These are phyloP conservation scores for Cataglyphis rosenhaueri DNA, from an alignment of 2,888 invertebrate species.

Conservation along the genomic window DNA sequence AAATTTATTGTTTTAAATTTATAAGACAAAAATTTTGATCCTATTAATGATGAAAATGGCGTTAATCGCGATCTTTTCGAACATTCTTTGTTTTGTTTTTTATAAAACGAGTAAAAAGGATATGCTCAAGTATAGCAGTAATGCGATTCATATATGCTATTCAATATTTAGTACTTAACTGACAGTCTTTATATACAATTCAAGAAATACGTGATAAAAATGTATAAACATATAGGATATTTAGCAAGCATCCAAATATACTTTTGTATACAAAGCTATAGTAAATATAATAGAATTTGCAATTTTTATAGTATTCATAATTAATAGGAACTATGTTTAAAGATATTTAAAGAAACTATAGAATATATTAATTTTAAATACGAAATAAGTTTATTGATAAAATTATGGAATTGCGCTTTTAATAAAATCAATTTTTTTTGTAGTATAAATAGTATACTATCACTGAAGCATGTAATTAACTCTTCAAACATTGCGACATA, in stretches of 20 bases:
- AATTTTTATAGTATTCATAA: constrained; percentile 20
- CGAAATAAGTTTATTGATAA: constrained; percentile 54
- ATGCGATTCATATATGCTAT: constrained; percentile 15
- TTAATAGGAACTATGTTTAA: constrained; percentile 26
- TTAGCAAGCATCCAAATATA: constrained; percentile 3
- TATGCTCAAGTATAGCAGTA: constrained; percentile 1
- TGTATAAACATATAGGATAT: background rate
- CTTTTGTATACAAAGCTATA: constrained; percentile 6
- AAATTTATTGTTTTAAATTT: constrained; percentile 45
- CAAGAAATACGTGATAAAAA: constrained; percentile 42
- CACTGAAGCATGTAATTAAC: constrained; percentile 54
- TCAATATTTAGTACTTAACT: constrained; percentile 44
- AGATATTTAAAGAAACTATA: background rate
- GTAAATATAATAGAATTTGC: constrained; percentile 22
- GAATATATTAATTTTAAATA: background rate
- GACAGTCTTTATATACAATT: constrained; percentile 47
- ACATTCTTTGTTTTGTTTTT: too few relatives aligned
- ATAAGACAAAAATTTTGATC: constrained; percentile 75
- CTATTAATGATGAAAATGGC: constrained; percentile 66
- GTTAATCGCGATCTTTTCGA: constrained; percentile 40
- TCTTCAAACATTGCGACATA: constrained; percentile 42
- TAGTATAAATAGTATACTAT: constrained; percentile 45
- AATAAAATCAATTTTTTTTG: constrained; percentile 37
- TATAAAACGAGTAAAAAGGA: constrained; percentile 13
- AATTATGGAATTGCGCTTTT: constrained; percentile 34